Percentiles rank a stretch among this genome's conserved stretches.
Conservation (phyloP, 2,888 invertebrate genomes). For the Cepaea hortensis region DNA sequence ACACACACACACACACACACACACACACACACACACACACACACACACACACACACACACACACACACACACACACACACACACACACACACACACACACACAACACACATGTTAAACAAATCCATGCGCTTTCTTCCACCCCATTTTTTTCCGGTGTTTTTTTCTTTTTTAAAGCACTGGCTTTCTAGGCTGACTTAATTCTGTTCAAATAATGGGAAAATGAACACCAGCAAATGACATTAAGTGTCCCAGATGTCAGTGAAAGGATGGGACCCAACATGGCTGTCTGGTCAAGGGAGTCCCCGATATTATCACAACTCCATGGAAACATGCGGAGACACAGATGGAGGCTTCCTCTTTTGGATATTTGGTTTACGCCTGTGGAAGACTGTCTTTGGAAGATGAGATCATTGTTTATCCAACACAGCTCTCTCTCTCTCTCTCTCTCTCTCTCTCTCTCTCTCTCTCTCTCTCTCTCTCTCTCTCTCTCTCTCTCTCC, state of each 20-base stretch:
- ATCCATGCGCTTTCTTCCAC: too few species aligned
- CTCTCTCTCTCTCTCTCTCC: not conserved
- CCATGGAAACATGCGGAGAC: not conserved
- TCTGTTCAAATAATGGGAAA: conserved; percentile 30
- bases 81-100: too few species aligned
- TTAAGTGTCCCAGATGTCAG: conserved; percentile 4
- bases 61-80: too few species aligned
- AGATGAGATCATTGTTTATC: not conserved
- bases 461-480: not conserved
- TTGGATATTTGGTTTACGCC: not conserved
- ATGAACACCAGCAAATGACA: conserved; percentile 35
- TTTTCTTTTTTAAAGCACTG: not conserved
- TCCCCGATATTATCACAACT: not conserved
- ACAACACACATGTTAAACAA: too few species aligned
- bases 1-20: too few species aligned
- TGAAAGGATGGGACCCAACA: not conserved
- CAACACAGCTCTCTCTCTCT: not conserved
- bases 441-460: not conserved
- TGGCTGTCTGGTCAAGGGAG: not conserved
- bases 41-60: too few species aligned
- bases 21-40: too few species aligned
- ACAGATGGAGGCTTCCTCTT: not conserved
- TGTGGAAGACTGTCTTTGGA: too few species aligned
- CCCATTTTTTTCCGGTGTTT: not conserved
- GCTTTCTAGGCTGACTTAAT: conserved; percentile 10